A percentile compares a stretch with the other conserved stretches of the same genome.
Evolutionary conservation across 2,888 invertebrate species (phyloP).

Genomic region (Chrysopilus asiliformis): DNA sequence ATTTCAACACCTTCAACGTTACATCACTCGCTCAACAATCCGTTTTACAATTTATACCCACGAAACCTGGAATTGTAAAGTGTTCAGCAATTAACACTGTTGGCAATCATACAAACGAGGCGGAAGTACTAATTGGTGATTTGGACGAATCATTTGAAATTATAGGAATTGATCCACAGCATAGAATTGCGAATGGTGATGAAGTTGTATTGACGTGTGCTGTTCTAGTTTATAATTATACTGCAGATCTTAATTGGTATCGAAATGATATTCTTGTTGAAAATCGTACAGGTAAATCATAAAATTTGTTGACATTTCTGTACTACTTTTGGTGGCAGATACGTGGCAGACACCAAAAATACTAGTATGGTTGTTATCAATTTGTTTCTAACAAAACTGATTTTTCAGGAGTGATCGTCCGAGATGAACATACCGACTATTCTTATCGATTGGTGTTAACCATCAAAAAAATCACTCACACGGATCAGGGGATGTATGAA

Average conservation of each 20-base stretch:
- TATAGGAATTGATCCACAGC: conserved; percentile 28
- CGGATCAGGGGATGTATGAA: conserved; percentile 33
- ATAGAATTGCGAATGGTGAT: conserved; percentile 41
- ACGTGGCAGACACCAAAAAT: too few relatives aligned
- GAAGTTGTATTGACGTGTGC: conserved; percentile 43
- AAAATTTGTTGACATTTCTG: neutral
- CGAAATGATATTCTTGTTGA: conserved; percentile 21
- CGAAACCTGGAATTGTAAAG: conserved; percentile 33
- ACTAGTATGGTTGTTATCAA: too few relatives aligned
- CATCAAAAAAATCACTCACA: conserved; percentile 28
- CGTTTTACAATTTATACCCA: conserved; percentile 31
- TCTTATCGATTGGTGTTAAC: conserved; percentile 29
- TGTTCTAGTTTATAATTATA: conserved; percentile 41
- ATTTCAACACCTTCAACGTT: neutral
- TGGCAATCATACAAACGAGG: conserved; percentile 23
- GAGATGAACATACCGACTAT: conserved; percentile 21
- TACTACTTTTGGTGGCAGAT: neutral
- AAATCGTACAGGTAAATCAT: conserved; percentile 1
- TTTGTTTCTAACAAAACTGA: too few relatives aligned
- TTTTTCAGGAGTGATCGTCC: conserved; percentile 19
- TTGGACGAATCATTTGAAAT: conserved; percentile 32
- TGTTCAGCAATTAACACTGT: conserved; percentile 36
- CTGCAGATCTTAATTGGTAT: conserved; percentile 40
- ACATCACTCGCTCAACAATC: conserved; percentile 21
- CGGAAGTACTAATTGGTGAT: conserved; percentile 28